phyloP scores from a whole-genome alignment of 2,888 invertebrate species.

The Tetragonula carbonaria region DNA sequence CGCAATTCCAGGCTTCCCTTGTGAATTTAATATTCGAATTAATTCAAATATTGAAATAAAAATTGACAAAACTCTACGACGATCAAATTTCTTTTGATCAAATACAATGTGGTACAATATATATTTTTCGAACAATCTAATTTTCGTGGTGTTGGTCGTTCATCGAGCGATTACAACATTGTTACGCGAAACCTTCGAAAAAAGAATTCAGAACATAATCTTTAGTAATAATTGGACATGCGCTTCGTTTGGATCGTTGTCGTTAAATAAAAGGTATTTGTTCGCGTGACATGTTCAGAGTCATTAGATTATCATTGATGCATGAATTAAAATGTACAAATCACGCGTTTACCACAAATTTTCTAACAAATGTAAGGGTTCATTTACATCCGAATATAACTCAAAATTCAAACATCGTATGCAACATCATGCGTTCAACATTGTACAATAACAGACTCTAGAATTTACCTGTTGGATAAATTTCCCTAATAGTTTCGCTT shows the following conservation, averaged over 20 bases:
- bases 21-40: background rate
- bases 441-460: background rate
- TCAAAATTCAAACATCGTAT: background rate
- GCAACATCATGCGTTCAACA: background rate
- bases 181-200: too few relatives aligned
- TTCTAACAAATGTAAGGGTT: background rate
- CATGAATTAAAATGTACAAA: background rate
- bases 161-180: too few relatives aligned
- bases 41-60: too few relatives aligned
- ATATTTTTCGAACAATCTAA: too few relatives aligned
- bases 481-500: slow-evolving; percentile 13
- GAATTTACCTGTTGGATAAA: background rate
- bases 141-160: too few relatives aligned
- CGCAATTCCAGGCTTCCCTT: background rate
- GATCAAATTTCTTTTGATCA: too few relatives aligned
- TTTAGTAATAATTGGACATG: too few relatives aligned
- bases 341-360: background rate
- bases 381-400: background rate
- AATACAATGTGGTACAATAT: too few relatives aligned
- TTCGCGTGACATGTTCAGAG: background rate
- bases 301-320: background rate
- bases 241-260: too few relatives aligned
- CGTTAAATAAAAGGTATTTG: too few relatives aligned
- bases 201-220: too few relatives aligned
- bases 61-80: too few relatives aligned